A percentile compares a stretch with the other conserved stretches of the same genome.
Conservation (phyloP, 2,113 vertebrate genomes). For the Odontesthes bonariensis region DNA sequence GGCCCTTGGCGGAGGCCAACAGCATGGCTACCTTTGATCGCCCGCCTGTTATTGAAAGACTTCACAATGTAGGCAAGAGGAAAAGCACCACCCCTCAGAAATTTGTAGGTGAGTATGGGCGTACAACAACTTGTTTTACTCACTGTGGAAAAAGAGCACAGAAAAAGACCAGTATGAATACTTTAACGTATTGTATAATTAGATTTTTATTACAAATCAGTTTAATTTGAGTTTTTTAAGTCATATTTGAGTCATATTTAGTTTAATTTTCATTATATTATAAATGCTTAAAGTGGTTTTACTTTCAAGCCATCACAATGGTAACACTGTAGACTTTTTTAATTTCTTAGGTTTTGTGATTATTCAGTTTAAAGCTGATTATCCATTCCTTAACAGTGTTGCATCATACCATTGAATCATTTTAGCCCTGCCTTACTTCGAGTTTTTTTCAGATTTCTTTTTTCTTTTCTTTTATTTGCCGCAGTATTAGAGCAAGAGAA, state of each 20-base stretch:
- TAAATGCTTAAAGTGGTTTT: background rate
- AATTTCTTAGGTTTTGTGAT: background rate
- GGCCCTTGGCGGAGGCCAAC: constrained; percentile 89
- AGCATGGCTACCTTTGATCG: constrained; percentile 92
- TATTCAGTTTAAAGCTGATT: background rate
- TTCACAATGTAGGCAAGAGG: constrained; percentile 96
- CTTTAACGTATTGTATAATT: background rate
- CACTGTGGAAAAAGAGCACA: background rate
- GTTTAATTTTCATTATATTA: background rate
- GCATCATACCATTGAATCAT: background rate
- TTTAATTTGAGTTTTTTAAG: background rate
- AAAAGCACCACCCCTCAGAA: constrained; percentile 99
- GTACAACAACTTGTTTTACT: background rate
- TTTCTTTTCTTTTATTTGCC: constrained; percentile 41
- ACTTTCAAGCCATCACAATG: background rate
- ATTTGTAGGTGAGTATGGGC: constrained; percentile 93
- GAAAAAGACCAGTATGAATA: background rate
- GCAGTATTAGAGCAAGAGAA: constrained; percentile 70
- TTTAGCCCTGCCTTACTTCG: background rate
- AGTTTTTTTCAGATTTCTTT: constrained; percentile 16
- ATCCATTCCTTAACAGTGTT: background rate
- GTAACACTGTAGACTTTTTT: background rate
- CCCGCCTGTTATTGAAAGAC: constrained; percentile 96
- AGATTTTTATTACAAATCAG: no score
- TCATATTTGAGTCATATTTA: background rate